Conservation (phyloP, 2,888 invertebrate genomes). For the Ophioninae sp. region DNA sequence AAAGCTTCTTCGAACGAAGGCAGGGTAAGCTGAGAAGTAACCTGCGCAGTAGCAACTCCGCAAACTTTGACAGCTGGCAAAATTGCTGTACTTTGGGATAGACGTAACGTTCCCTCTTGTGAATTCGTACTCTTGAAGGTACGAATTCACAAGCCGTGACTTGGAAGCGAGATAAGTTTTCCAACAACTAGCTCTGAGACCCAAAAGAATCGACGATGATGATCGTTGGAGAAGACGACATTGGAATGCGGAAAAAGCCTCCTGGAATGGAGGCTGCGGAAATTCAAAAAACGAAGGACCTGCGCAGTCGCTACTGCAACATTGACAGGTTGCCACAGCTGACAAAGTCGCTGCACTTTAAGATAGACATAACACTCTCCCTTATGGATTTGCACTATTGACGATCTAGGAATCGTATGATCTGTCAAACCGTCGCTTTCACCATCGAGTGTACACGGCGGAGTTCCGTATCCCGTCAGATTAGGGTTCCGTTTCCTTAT, state of each 20-base stretch:
- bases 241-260: no score
- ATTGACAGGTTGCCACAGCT: not conserved
- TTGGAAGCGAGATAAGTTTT: no score
- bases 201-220: no score
- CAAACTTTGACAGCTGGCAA: not conserved
- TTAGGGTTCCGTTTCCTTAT: constrained; percentile 74
- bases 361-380: not conserved
- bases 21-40: no score
- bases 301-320: not conserved
- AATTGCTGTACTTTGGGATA: not conserved
- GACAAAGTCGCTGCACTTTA: not conserved
- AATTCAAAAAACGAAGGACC: no score
- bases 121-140: no score
- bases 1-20: no score
- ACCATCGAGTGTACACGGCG: constrained; percentile 63
- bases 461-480: constrained; percentile 74
- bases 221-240: no score
- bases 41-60: not conserved
- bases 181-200: no score
- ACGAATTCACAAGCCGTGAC: no score
- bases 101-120: not conserved
- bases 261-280: no score
- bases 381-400: not conserved
- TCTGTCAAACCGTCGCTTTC: constrained; percentile 36
- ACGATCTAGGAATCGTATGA: not conserved